Base-by-base conservation (phyloP, 2,797 vertebrate genomes). In the Pseudotriccus pelzelni region DNA sequence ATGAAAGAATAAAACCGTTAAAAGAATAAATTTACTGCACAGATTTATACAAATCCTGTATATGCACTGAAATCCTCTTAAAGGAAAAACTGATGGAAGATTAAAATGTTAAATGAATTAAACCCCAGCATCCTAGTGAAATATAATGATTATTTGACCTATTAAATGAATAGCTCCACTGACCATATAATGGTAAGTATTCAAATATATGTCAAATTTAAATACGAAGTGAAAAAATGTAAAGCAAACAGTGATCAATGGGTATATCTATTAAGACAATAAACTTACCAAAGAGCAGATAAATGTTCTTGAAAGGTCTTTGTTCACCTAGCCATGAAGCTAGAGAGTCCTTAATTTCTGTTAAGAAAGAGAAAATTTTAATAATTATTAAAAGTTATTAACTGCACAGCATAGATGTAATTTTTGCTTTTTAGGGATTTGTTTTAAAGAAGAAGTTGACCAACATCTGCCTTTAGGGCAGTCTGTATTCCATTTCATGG, bases 1-100 rank as follows among this genome's bases (percentile, higher is more conserved):
- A 98, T 98, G 97, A 97, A 98, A 98, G 95, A 97, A 98, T 98
- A 98, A 98, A 98, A 98, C 96, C 98, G 97, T 96, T 98, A 97
- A 96, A 96, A 95, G 97, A 98, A 97, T 96, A 97, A 98, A 98
- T 98, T 98, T 98, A 97, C 94, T 97, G 97, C 96, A 94, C 90
- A 97, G 97, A 98, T 98, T 98, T 97, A 97, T 97, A 97, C 97
- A 98, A 98, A 98, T 98, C 97, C 96, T 74, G 47, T 97, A 96
- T 96, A 95, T 96, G 94, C 93, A 93, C 60, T 94, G 93, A 97
- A 98, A 98, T 98, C 97, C 97, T 97, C 97, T 97, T 97, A 97
- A 97, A 98, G 93, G 94, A 98, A 98, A 97, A 98, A 96, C 83
- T 96, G 97, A 98, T 97, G 92, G 91, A 98, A 98, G 97, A 98